A percentile compares a stretch with the other conserved stretches of the same genome.
Conservation (phyloP, 2,888 invertebrate genomes). For the Morpho achilles region DNA sequence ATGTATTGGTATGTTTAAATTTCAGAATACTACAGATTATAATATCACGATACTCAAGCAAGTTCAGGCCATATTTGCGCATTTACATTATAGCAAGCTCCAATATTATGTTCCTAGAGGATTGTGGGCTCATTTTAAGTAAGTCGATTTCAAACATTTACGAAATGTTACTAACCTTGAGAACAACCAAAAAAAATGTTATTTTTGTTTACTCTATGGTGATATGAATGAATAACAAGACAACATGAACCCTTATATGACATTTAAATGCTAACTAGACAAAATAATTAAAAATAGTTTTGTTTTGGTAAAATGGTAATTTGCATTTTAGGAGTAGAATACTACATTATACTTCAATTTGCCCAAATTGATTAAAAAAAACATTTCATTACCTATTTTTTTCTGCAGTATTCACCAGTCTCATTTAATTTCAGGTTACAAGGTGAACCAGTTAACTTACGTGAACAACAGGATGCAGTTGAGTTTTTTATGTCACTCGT, state of each 20-base stretch:
- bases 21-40: conserved; percentile 81
- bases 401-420: neutral
- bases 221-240: too few relatives aligned
- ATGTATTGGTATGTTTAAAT: conserved; percentile 25
- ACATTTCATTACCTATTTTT: neutral
- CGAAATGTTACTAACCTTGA: too few relatives aligned
- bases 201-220: too few relatives aligned
- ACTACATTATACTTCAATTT: too few relatives aligned
- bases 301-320: too few relatives aligned
- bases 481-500: conserved; percentile 99
- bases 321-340: too few relatives aligned
- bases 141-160: conserved; percentile 47
- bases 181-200: too few relatives aligned
- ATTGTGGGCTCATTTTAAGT: conserved; percentile 99
- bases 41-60: conserved; percentile 97
- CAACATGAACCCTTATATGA: too few relatives aligned
- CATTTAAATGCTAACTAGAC: too few relatives aligned
- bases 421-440: conserved; percentile 81
- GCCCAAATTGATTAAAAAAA: too few relatives aligned
- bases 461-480: conserved; percentile 99
- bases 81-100: conserved; percentile 95
- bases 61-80: conserved; percentile 98
- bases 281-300: too few relatives aligned
- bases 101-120: conserved; percentile 99
- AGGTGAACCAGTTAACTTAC: conserved; percentile 97